Conservation (phyloP, 2,888 invertebrate species). For the Melanostoma mellinum region DNA sequence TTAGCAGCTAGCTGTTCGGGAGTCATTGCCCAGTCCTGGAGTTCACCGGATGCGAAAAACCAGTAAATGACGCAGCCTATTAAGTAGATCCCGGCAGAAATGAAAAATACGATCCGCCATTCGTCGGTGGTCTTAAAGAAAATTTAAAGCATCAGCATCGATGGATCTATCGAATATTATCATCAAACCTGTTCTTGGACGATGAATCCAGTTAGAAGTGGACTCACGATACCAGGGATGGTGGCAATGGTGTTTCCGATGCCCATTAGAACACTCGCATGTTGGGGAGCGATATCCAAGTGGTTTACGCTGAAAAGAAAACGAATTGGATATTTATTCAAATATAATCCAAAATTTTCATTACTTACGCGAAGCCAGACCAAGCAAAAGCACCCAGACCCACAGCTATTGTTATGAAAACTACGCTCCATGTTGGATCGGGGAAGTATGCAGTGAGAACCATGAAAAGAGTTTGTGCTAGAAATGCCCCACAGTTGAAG, state of each 20-base stretch:
- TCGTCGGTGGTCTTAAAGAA: constrained; percentile 86
- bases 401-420: constrained; percentile 93
- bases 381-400: constrained; percentile 96
- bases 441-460: constrained; percentile 89
- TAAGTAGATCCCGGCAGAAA: constrained; percentile 91
- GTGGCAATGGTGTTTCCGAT: constrained; percentile 95
- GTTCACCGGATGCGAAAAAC: constrained; percentile 89
- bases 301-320: constrained; percentile 87
- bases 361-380: constrained; percentile 92
- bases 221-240: constrained; percentile 95
- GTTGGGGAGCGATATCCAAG: constrained; percentile 94
- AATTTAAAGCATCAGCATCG: neutral
- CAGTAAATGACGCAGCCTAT: constrained; percentile 93
- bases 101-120: constrained; percentile 94
- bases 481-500: constrained; percentile 89
- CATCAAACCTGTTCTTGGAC: constrained; percentile 87
- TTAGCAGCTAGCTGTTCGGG: constrained; percentile 78
- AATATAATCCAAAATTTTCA: neutral
- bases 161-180: neutral
- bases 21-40: constrained; percentile 89
- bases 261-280: constrained; percentile 96
- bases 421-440: constrained; percentile 87
- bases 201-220: constrained; percentile 90
- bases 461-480: constrained; percentile 93
- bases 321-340: too few relatives aligned